Percentiles rank a stretch among this genome's conserved stretches.
Evolutionary conservation across 2,113 vertebrate genomes (phyloP).

Genomic region (Phalacrocorax brasilianus): DNA sequence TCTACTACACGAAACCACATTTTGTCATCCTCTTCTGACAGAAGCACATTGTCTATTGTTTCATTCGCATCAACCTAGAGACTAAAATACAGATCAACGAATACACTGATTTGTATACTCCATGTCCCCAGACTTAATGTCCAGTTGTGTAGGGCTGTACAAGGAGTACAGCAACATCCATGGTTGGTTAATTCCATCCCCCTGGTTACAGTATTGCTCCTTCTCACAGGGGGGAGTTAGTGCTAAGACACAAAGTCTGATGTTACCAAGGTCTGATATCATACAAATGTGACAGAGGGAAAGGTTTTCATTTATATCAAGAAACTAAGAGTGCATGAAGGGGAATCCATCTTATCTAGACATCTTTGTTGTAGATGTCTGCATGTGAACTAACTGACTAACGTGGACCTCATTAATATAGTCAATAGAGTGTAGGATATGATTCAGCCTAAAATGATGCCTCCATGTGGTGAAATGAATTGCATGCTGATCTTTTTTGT

Average conservation of each 20-base stretch:
- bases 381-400: neutral
- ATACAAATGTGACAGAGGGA: neutral
- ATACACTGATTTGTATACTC: no score
- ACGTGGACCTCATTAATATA: neutral
- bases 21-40: no score
- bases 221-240: neutral
- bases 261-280: neutral
- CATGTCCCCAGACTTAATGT: no score
- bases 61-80: no score
- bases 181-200: no score
- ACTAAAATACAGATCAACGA: no score
- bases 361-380: neutral
- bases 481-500: neutral
- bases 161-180: no score
- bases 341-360: neutral
- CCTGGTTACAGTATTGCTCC: neutral
- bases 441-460: neutral
- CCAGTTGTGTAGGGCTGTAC: no score
- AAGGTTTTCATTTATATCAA: neutral
- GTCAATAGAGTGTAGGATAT: neutral
- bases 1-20: no score
- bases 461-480: neutral
- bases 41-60: no score
- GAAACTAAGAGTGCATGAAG: neutral
- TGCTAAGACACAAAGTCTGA: neutral